Conservation (phyloP, 2,888 invertebrate genomes). For the Platycheirus rosarum region DNA sequence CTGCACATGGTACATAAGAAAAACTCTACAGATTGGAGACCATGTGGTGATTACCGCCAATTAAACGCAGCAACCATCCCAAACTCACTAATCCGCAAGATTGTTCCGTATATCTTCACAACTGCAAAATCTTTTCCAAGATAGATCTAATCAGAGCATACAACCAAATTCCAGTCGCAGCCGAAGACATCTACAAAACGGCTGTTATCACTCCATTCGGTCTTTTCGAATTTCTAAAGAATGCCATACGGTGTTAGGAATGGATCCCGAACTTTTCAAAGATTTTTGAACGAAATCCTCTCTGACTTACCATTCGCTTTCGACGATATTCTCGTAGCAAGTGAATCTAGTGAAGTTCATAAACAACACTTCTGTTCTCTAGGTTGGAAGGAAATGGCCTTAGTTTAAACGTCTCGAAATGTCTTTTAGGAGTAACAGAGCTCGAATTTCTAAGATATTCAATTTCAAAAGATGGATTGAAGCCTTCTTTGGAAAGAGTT, state of each 20-base stretch:
- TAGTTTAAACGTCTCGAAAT: neutral
- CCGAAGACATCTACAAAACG: conserved; percentile 77
- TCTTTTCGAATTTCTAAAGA: conserved; percentile 1
- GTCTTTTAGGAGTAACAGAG: neutral
- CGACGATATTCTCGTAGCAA: neutral
- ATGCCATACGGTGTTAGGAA: conserved; percentile 11
- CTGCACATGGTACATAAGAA: conserved; percentile 75
- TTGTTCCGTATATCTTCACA: conserved; percentile 12
- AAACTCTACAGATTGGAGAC: conserved; percentile 22
- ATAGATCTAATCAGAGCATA: conserved; percentile 77
- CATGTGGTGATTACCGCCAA: conserved; percentile 12
- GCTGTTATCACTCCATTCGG: conserved; percentile 76
- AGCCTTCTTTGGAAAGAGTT: neutral
- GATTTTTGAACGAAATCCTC: neutral
- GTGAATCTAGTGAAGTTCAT: neutral
- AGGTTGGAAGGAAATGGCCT: neutral
- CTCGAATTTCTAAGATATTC: neutral
- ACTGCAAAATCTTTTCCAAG: conserved; percentile 64
- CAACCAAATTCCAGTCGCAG: conserved; percentile 78
- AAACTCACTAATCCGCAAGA: conserved; percentile 36
- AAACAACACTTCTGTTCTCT: neutral
- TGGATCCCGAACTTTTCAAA: neutral
- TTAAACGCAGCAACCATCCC: conserved; percentile 35
- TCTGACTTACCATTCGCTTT: neutral
- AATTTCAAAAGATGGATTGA: neutral